Evolutionary conservation across 2,888 invertebrate species (phyloP).

Genomic region (Lobophora halterata): DNA sequence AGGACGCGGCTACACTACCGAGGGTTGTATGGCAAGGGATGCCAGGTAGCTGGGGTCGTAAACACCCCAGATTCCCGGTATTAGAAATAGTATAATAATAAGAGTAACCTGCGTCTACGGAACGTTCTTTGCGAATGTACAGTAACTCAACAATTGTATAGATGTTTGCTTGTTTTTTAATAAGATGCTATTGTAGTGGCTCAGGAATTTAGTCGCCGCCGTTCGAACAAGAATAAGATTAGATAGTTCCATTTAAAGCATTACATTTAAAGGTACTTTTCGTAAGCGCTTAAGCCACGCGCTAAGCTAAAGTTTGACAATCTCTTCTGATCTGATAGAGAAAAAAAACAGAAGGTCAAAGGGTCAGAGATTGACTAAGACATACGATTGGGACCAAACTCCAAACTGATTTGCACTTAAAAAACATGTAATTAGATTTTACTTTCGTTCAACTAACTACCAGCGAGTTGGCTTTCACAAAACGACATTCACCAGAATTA

Average conservation of each 20-base stretch:
- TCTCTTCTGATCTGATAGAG: no score
- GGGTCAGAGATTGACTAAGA: no score
- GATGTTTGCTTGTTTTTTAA: conserved; percentile 45
- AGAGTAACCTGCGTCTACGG: conserved; percentile 43
- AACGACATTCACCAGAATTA: conserved; percentile 9
- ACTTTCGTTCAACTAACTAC: no score
- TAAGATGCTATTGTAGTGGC: conserved; percentile 35
- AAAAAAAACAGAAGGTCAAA: no score
- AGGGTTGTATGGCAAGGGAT: conserved; percentile 37
- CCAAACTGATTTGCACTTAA: no score
- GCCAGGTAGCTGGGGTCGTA: conserved; percentile 64
- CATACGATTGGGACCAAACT: no score
- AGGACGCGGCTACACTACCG: conserved; percentile 41
- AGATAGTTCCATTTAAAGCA: no score
- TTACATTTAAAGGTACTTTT: no score
- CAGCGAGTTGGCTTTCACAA: conserved; percentile 6
- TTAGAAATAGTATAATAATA: conserved; percentile 49
- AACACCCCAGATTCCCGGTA: conserved; percentile 55
- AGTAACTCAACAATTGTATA: conserved; percentile 25
- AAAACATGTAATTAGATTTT: no score
- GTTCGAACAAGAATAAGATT: conserved; percentile 9
- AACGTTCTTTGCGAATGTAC: conserved; percentile 38
- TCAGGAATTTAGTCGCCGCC: conserved; percentile 19
- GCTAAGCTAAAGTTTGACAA: no score
- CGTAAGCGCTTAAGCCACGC: no score